Evolutionary conservation across 2,888 invertebrate species (phyloP), one percentile per base, ranked within the genome.

Genomic region (Agrypnus murinus): DNA sequence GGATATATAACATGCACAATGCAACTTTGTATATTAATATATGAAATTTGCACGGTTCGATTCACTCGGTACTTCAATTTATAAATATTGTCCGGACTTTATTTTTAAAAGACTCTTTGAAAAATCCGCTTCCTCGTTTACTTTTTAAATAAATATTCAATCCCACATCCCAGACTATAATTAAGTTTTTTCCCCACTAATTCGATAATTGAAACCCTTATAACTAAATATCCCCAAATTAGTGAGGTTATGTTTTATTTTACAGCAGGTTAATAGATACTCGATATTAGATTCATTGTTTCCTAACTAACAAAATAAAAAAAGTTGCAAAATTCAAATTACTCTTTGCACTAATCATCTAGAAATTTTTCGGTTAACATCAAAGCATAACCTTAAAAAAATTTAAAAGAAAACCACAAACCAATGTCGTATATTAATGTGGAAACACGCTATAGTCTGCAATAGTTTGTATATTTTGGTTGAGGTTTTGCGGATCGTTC

Each of bases 21-120:
- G 82, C 82, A 83, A 83, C 82, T 83, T 83, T 84, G 82, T 83
- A 82, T 83, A 83, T 82, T 81, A 82, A 82, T 82, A 81, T 81
- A 81, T 78, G 77, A 82, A 82, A 83, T 84, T 82, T 82, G 76
- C 81, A 82, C 80, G 83, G 78, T 81, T 81, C 80, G 81, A 76
- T 81, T 80, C 82, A 82, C 83, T 81, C 80, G 81, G 81, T 84
- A 82, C 81, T 81, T 71, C 57, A 77, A 80, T 77, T 78, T 80
- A 80, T 80, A 81, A 81, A 82, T 82, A 82, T 82, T 82, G 82
- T 82, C 81, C 80, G 32, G 62, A 12, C 6, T 48, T 12, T 25
- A 67, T 53, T 62, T 62, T 14, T n/a, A n/a, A 57, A 40, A 19
- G 46, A 38, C 38, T 38, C 31, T 66, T 59, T 60, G 59, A 53